Base-by-base conservation (phyloP, 1,140 invertebrate species). In the Drosophila fuyamai region DNA sequence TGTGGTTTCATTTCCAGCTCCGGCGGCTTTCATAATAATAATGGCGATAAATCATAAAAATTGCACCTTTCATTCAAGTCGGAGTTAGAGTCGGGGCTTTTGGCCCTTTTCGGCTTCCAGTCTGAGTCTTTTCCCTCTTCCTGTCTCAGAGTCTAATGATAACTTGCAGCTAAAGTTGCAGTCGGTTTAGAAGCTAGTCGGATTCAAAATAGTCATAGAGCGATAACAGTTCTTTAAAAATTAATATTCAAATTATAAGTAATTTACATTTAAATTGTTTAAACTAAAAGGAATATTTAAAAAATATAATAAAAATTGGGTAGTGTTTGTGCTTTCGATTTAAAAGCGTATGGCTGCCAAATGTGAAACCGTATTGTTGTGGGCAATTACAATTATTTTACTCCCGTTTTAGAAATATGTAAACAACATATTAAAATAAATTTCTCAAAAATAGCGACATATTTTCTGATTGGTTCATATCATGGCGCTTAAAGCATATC, bases 21-120 rank as follows among this genome's bases (percentile, higher is more conserved):
- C 70, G 84, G 66, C 72, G 68, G 82, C 79, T 78, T 77, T 90
- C 77, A 86, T 91, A 89, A 91, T 86, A 91, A 91, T 91, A 91
- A 86, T 75, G 70, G 81, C 74, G 55, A 91, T 91, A 91, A 91
- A 91, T 91, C 90, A 91, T 83, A 81, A 79, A 91, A 91, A 91
- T 91, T 91, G 81, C 84, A 91, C 73, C 90, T 89, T 91, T 91
- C 90, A 89, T 91, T 91, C 77, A 86, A 88, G 63, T 72, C 65
- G 51, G 70, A 65, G 60, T 75, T 65, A 70, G 79, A 58, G 63
- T 61, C 46, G 27, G 9, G 29, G 35, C 16, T 48, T 40, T 56
- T 58, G 54, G 65, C 46, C 51, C 61, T 55, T 66, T 57, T 43
- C 5, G 12, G 27, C 65, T 55, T 44, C 66, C 38, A 50, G 47